phyloP scores from a whole-genome alignment of 2,113 vertebrate genomes.

The Ornithorhynchus anatinus region DNA sequence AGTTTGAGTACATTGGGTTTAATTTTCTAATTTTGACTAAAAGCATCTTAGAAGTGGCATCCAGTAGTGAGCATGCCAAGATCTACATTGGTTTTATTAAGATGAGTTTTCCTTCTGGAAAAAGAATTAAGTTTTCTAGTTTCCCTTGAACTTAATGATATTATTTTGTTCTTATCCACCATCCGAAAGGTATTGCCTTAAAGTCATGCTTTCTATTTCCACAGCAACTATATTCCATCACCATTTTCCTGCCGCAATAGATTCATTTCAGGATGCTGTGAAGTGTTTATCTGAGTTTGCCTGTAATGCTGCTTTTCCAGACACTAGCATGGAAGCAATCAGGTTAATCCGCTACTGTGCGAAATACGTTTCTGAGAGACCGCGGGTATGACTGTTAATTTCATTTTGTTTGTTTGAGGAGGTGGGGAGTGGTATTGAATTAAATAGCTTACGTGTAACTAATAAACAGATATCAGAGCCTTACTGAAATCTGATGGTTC shows the following conservation, averaged over 20 bases:
- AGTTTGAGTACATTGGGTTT: no score
- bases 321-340: conserved; percentile 98
- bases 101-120: neutral
- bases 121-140: neutral
- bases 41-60: no score
- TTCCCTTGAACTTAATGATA: neutral
- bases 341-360: conserved; percentile 94
- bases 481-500: neutral
- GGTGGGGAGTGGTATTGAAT: neutral
- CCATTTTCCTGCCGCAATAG: conserved; percentile 95
- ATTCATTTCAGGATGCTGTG: conserved; percentile 96
- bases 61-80: no score
- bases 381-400: conserved; percentile 76
- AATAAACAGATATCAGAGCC: neutral
- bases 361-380: conserved; percentile 91
- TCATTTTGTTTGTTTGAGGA: neutral
- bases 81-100: no score
- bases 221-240: conserved; percentile 91
- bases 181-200: neutral
- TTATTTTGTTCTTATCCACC: neutral
- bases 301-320: conserved; percentile 93
- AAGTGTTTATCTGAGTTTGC: conserved; percentile 98
- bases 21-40: no score
- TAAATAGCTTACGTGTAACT: neutral
- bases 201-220: conserved; percentile 25